Evolutionary conservation across 2,113 vertebrate species (phyloP).

Genomic region (Chunga burmeisteri): DNA sequence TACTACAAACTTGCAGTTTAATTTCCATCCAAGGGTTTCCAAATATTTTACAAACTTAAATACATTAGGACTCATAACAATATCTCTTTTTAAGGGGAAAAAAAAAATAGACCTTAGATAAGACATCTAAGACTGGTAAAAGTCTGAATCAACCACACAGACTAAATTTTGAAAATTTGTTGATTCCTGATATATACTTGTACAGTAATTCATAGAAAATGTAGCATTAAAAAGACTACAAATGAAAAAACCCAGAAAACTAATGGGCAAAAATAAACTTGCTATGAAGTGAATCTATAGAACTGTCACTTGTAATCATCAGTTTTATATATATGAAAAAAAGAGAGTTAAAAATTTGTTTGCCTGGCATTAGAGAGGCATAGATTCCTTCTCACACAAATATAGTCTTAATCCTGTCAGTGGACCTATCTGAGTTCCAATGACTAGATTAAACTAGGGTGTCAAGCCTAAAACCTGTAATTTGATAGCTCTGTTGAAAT

Average conservation of each 20-base stretch:
- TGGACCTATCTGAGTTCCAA: background rate
- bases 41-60: background rate
- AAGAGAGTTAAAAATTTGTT: background rate
- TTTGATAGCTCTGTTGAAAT: background rate
- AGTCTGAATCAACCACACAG: background rate
- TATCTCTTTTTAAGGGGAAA: background rate
- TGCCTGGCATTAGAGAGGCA: background rate
- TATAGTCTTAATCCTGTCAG: background rate
- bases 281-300: background rate
- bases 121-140: background rate
- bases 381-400: background rate
- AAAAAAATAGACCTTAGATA: background rate
- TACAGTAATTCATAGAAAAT: background rate
- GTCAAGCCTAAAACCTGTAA: background rate
- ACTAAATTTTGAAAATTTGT: background rate
- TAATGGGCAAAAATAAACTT: background rate
- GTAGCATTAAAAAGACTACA: background rate
- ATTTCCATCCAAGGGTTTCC: background rate
- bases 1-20: background rate
- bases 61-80: rapidly evolving
- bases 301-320: background rate
- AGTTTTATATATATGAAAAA: background rate
- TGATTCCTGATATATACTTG: background rate
- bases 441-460: background rate
- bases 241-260: background rate